Conservation (phyloP, 2,113 vertebrate species). For the Barnardius zonarius region DNA sequence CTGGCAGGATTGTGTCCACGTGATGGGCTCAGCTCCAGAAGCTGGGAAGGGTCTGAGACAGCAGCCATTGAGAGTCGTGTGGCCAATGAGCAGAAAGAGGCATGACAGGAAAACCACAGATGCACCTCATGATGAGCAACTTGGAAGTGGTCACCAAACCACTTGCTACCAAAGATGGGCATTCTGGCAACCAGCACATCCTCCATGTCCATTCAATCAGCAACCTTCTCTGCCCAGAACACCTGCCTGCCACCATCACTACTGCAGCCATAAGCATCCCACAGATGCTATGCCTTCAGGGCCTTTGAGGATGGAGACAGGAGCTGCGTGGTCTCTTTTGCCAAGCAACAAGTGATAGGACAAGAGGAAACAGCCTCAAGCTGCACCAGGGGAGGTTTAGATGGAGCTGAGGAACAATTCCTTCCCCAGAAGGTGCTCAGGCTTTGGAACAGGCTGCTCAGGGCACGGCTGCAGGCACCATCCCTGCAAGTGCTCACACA, state of each 20-base stretch:
- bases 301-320: neutral
- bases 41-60: neutral
- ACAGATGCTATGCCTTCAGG: neutral
- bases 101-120: rapidly evolving
- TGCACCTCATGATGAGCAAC: neutral
- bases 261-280: neutral
- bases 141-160: rapidly evolving
- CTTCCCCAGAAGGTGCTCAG: neutral
- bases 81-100: neutral
- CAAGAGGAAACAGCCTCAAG: neutral
- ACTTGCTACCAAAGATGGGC: rapidly evolving
- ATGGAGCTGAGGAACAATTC: neutral
- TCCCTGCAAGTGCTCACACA: neutral
- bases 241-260: neutral
- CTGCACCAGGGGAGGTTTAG: neutral
- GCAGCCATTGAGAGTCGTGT: rapidly evolving
- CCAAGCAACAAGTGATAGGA: neutral
- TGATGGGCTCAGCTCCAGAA: neutral
- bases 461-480: neutral
- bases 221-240: neutral
- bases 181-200: neutral
- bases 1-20: neutral
- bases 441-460: neutral
- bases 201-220: rapidly evolving
- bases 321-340: neutral